These are phyloP conservation scores for Myotis planiceps DNA, from an alignment of 2,797 vertebrate genomes.

Conservation along the genomic window DNA sequence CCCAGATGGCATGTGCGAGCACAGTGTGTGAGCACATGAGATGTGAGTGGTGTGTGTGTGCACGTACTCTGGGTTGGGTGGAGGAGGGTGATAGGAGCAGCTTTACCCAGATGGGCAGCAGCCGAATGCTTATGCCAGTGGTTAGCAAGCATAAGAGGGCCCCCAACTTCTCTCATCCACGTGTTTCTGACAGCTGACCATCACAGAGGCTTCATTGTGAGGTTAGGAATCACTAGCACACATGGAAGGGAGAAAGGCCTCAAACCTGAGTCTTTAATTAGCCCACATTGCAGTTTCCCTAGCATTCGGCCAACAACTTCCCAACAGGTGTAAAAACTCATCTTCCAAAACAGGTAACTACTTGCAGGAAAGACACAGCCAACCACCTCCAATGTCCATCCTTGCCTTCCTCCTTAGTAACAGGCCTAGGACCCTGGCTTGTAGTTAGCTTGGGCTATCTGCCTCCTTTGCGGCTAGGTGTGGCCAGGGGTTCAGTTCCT, in stretches of 20 bases:
- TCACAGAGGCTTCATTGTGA: not conserved
- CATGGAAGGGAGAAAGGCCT: not conserved
- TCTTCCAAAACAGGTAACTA: not conserved
- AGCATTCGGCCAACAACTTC: not conserved
- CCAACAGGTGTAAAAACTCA: not conserved
- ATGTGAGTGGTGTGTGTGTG: not conserved
- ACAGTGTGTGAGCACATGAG: not conserved
- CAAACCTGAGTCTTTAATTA: not conserved
- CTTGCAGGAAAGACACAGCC: not conserved
- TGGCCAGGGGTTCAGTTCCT: not conserved
- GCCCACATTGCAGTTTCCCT: not conserved
- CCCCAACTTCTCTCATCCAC: not conserved
- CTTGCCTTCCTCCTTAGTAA: not conserved
- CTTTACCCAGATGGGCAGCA: not conserved
- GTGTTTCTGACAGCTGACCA: not conserved
- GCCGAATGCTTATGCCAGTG: not conserved
- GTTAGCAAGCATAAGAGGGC: not conserved
- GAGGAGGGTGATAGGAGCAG: not conserved
- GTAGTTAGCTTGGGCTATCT: no score
- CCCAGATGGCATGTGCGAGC: no score
- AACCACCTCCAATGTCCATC: not conserved
- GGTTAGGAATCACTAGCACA: not conserved
- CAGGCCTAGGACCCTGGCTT: not conserved
- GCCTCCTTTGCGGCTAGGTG: not conserved
- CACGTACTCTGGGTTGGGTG: not conserved